These are phyloP conservation scores for Danio tinwini DNA, from an alignment of 2,797 vertebrate genomes.

Conservation along the genomic window DNA sequence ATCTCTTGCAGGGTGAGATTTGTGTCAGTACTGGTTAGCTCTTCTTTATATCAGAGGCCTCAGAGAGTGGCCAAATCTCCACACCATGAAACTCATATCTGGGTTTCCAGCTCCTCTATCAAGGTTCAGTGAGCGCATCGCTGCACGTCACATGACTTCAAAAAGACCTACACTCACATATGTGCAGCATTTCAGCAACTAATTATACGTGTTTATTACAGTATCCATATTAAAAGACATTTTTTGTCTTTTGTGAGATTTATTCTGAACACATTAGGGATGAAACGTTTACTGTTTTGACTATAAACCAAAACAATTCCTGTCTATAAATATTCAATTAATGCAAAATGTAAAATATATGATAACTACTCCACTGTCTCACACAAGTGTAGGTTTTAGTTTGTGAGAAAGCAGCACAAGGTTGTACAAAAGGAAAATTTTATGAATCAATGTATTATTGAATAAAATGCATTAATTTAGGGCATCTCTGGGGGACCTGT, in stretches of 20 bases:
- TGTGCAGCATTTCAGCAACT: not conserved
- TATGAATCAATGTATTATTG: no score
- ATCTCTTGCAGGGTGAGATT: slow-evolving; percentile 64
- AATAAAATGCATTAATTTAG: no score
- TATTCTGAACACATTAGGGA: not conserved
- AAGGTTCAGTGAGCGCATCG: slow-evolving; percentile 45
- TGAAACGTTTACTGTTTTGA: no score
- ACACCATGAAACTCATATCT: slow-evolving; percentile 55
- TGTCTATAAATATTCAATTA: no score
- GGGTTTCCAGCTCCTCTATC: slow-evolving; percentile 52
- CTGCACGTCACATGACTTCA: slow-evolving; percentile 39
- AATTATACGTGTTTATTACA: not conserved
- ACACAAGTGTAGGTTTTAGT: no score
- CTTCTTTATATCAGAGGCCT: slow-evolving; percentile 57
- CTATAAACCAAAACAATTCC: no score
- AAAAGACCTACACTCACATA: slow-evolving; percentile 24
- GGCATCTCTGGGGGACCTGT: no score
- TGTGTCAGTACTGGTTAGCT: slow-evolving; percentile 67
- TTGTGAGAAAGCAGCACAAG: no score
- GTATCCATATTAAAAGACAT: not conserved
- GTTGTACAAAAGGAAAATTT: no score
- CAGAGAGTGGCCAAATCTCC: slow-evolving; percentile 48
- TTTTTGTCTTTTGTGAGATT: not conserved
- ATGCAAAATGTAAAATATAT: no score
- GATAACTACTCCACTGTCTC: no score